These are phyloP conservation scores for Solea senegalensis DNA, from an alignment of 2,113 vertebrate species.

Conservation along the genomic window DNA sequence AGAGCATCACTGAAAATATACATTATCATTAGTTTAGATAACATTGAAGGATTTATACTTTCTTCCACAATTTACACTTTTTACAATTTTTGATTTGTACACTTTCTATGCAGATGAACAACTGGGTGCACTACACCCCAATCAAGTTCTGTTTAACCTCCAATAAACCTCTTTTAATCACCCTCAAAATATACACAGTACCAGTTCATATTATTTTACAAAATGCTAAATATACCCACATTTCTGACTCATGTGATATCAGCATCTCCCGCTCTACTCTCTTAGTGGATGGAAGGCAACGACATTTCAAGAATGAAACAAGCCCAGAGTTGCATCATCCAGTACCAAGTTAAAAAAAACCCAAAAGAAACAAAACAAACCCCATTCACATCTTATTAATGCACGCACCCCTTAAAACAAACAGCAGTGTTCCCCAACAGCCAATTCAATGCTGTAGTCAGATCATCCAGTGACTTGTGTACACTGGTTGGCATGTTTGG, in stretches of 20 bases:
- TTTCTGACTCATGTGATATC: constrained; percentile 35
- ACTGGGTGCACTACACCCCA: background rate
- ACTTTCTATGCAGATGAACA: constrained; percentile 27
- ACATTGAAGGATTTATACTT: background rate
- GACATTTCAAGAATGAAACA: constrained; percentile 42
- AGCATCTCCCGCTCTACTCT: constrained; percentile 32
- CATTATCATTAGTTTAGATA: constrained; percentile 9
- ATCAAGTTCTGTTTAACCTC: background rate
- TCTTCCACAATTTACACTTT: constrained; percentile 8
- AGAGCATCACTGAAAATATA: constrained; percentile 9
- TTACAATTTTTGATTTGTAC: constrained; percentile 17
- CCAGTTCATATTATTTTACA: constrained; percentile 2
- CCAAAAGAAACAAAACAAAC: constrained; percentile 33
- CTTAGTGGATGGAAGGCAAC: constrained; percentile 32
- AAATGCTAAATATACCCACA: constrained; percentile 1
- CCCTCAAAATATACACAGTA: constrained; percentile 7
- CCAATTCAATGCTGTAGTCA: background rate
- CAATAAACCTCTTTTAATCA: constrained; percentile 4
- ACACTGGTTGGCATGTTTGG: constrained; percentile 11
- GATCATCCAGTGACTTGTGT: constrained; percentile 1
- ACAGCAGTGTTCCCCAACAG: constrained; percentile 11
- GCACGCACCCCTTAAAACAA: constrained; percentile 47
- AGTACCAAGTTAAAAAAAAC: constrained; percentile 37
- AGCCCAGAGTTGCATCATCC: constrained; percentile 28
- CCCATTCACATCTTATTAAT: constrained; percentile 43